A percentile compares a stretch with the other conserved stretches of the same genome.
Evolutionary conservation across 92 coral and sea anemone genomes (phyloP).

Genomic region (Porites evermanni): DNA sequence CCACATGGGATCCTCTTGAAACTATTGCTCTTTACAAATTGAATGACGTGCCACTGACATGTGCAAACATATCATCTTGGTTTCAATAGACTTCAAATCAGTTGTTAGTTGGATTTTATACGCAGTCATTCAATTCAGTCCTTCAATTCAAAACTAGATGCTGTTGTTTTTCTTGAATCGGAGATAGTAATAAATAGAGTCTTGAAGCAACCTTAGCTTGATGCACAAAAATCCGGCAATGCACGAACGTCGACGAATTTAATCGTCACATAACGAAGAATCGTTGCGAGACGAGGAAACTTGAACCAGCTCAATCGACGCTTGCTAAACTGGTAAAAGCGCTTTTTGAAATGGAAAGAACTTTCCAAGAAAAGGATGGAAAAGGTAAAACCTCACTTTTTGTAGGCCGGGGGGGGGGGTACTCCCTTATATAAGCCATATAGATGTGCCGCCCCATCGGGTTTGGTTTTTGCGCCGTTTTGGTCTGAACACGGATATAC

Average conservation of each 20-base stretch:
- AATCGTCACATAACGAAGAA: neutral
- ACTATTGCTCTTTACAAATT: neutral
- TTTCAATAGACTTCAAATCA: neutral
- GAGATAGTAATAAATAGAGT: neutral
- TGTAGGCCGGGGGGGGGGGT: too few relatives aligned
- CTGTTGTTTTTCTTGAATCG: neutral
- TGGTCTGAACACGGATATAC: too few relatives aligned
- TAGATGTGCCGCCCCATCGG: too few relatives aligned
- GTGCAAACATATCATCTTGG: too few relatives aligned
- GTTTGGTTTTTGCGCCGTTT: too few relatives aligned
- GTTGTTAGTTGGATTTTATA: neutral
- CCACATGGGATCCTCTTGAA: neutral
- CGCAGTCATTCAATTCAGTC: constrained; percentile 11
- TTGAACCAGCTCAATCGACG: neutral
- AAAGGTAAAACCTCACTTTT: neutral
- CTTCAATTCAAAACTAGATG: constrained; percentile 1
- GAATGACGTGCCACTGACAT: neutral
- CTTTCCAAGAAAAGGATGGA: neutral
- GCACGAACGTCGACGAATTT: neutral
- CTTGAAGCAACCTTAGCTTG: neutral
- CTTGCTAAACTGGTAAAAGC: neutral
- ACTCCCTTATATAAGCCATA: too few relatives aligned
- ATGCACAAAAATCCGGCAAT: too few relatives aligned
- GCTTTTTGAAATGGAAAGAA: neutral
- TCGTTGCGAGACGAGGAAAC: constrained; percentile 5